Base-by-base conservation (phyloP, 2,113 vertebrate species). In the Opisthocomus hoazin region DNA sequence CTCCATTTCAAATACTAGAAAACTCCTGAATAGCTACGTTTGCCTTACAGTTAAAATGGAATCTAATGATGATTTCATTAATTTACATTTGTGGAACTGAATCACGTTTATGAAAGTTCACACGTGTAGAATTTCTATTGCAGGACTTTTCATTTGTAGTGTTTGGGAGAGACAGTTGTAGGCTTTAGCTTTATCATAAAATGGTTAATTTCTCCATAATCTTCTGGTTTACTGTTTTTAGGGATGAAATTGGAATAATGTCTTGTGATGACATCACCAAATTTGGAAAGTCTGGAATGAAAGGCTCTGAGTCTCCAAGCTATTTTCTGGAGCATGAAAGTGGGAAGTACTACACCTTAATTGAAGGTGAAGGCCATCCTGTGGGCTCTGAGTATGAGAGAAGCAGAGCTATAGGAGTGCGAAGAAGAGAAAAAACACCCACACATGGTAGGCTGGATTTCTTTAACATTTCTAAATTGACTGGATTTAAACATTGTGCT, bases 351-450 rank as follows among this genome's bases (percentile, higher is more conserved):
- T 98, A 98, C 95, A 98, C 98, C 5, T 96, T 98, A 85, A 80
- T 98, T 30, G 98, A 98, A 91, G 98, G 98, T 16, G 98, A 98
- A 87, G 96, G 98, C 7, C 97, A 98, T 63, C 95, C 96, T 0
- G 92, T 96, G 17, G 98, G 98, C 36, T 96, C 98, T 4, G 98
- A 99, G 64, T 98, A 98, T 6, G 99, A 99, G 88, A 91, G 98
- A 87, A 96, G 98, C 56, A 97, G 98, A 89, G 98, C 98, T 51
- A 91, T 98, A 0, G 98, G 99, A 34, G 98, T 99, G 82, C 98
- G 99, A 54, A 98, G 98, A 88, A 98, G 99, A 95, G 99, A 98
- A 45, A 99, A 99, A 97, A 99, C 98, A 53, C 98, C 98, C 41
- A 99, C 99, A 10, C 98, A 99, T 4, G 99, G 99, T 99, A 98